phyloP scores from a whole-genome alignment of 2,113 vertebrate genomes.

The Rhea americana region DNA sequence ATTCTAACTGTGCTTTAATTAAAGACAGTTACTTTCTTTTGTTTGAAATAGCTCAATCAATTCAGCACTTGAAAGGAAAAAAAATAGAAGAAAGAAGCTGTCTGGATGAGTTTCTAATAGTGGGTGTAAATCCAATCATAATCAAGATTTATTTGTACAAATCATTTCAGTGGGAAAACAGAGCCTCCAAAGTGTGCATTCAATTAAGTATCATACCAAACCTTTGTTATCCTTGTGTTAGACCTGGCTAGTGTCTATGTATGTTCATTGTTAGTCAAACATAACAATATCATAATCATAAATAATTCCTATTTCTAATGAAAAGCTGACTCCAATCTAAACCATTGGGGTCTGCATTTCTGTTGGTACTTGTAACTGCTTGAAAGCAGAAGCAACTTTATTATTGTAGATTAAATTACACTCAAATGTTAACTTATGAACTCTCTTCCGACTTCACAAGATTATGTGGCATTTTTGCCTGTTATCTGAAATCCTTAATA shows the following conservation, averaged over 20 bases:
- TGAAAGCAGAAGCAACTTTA: constrained; percentile 33
- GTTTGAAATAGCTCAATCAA: constrained; percentile 53
- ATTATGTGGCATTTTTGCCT: constrained; percentile 28
- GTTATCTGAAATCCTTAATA: constrained; percentile 69
- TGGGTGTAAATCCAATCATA: constrained; percentile 10
- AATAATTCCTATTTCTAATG: constrained; percentile 50
- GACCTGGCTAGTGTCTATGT: constrained; percentile 34
- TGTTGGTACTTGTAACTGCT: neutral
- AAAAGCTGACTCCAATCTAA: constrained; percentile 46
- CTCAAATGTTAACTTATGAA: constrained; percentile 29
- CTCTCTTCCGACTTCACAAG: constrained; percentile 22
- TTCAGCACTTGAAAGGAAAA: neutral
- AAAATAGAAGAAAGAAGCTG: constrained; percentile 36
- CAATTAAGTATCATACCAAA: constrained; percentile 34
- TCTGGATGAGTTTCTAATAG: constrained; percentile 24
- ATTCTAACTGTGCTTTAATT: constrained; percentile 40
- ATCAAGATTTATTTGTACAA: constrained; percentile 53
- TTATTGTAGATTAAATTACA: constrained; percentile 36
- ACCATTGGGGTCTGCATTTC: neutral
- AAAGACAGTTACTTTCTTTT: constrained; percentile 55
- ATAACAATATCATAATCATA: constrained; percentile 20
- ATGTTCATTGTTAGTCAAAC: constrained; percentile 18
- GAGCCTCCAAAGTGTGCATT: constrained; percentile 28
- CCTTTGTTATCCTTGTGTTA: constrained; percentile 48
- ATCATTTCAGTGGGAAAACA: constrained; percentile 35